Base-by-base conservation (phyloP, 2,888 invertebrate species). In the Drosophila rellima region DNA sequence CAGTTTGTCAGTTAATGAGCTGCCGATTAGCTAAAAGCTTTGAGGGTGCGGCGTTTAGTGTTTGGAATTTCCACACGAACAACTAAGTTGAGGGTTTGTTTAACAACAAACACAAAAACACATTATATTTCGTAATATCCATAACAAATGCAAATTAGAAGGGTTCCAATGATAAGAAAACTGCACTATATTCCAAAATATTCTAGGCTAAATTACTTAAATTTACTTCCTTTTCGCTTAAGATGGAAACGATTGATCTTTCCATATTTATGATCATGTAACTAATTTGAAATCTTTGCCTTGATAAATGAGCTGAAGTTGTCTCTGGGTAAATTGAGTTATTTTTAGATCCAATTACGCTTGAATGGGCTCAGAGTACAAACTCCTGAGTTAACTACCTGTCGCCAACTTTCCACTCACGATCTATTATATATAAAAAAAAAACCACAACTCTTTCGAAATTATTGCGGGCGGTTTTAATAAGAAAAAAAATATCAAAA, bases 11-110 rank as follows among this genome's bases (percentile, higher is more conserved):
- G 54, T 39, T 55, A 60, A 77, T 59, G 54, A 56, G 45, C 42
- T 52, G 61, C 7, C 66, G 74, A 73, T 78, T 78, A 59, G 78
- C 78, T 62, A 55, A 62, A 61, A 76, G 71, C 72, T 48, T 51
- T 48, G 54, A 73, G 73, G 74, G 78, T 74, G 74, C 45, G 56
- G 54, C 78, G 18, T 55, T 62, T 45, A 44, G 48, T 59, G 26
- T 45, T 44, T 47, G 56, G 51, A 18, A 51, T 70, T 52, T 42
- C 51, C 56, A 56, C 71, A 48, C 62, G 51, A 62, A 54, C 55
- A 42, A 76, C 54, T 37, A 55, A 72, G 45, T 59, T 57, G 57
- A 64, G 77, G 59, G 71, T 56, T 70, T 48, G 57, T 33, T 55
- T 31, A 62, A 52, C 48, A 39, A 8, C 40, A 40, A 29, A 45